Evolutionary conservation across 2,113 vertebrate species (phyloP).

Genomic region (Orientallactaga bullata): DNA sequence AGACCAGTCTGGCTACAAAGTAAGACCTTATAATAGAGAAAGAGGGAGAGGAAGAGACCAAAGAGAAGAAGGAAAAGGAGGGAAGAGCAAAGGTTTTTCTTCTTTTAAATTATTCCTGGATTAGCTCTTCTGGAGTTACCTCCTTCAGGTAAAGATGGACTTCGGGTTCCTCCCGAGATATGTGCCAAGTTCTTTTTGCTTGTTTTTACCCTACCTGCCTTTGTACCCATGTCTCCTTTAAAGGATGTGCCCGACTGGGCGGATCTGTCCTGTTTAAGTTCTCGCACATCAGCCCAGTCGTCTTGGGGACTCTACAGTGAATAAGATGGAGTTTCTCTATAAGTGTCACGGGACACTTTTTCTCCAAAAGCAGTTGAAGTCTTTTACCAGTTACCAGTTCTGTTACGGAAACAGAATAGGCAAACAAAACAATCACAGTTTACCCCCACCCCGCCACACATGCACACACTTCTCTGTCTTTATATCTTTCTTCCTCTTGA

Average conservation of each 20-base stretch:
- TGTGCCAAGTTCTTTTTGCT: background rate
- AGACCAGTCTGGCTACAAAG: background rate
- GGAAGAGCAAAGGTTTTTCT: background rate
- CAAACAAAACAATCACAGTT: background rate
- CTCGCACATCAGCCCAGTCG: background rate
- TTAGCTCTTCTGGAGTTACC: background rate
- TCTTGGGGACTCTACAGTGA: background rate
- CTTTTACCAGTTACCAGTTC: background rate
- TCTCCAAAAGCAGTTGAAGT: background rate
- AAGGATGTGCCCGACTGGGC: background rate
- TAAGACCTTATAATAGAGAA: too few species aligned
- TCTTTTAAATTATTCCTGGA: background rate
- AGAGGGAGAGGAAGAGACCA: background rate
- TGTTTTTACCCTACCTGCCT: background rate
- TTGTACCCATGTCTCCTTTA: constrained; percentile 22
- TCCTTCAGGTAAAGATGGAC: background rate
- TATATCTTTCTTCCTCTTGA: background rate
- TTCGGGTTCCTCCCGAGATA: background rate
- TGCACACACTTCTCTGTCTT: background rate
- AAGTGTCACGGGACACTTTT: background rate
- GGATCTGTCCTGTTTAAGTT: background rate
- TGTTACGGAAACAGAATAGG: background rate
- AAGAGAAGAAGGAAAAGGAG: background rate
- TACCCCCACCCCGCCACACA: background rate
- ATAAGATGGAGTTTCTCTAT: background rate